Conservation (phyloP, 2,888 invertebrate species). For the Miltochrista miniata region DNA sequence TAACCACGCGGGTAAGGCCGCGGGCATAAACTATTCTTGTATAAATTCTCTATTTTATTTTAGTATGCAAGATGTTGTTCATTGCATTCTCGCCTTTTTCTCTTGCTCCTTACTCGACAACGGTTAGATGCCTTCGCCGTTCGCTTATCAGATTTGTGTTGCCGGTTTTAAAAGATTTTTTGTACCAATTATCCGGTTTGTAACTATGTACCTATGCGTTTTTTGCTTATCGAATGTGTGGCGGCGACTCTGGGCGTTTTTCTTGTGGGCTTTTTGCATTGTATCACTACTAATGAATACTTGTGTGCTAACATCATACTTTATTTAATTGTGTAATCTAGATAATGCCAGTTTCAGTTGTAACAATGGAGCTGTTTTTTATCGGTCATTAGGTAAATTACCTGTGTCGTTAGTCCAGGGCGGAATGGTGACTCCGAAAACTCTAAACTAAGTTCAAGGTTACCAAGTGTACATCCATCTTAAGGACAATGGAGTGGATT, state of each 20-base stretch:
- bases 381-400: constrained; percentile 1
- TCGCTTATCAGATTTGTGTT: constrained; percentile 50
- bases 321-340: constrained; percentile 22
- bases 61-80: constrained; percentile 20
- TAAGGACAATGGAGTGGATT: too few relatives aligned
- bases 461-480: not conserved
- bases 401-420: constrained; percentile 2
- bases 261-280: constrained; percentile 16
- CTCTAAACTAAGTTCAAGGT: not conserved
- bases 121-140: constrained; percentile 37
- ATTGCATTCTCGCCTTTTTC: constrained; percentile 31
- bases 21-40: too few relatives aligned
- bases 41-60: constrained; percentile 15
- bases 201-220: constrained; percentile 11
- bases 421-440: not conserved
- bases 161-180: constrained; percentile 44
- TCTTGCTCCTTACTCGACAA: constrained; percentile 33
- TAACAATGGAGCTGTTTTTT: constrained; percentile 12
- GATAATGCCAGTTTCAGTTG: constrained; percentile 8
- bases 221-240: constrained; percentile 28
- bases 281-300: constrained; percentile 6
- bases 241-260: constrained; percentile 21
- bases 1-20: too few relatives aligned
- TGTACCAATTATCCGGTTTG: constrained; percentile 46
- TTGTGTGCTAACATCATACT: constrained; percentile 20